Conservation (phyloP, 1,140 invertebrate genomes). For the Andricus grossulariae region DNA sequence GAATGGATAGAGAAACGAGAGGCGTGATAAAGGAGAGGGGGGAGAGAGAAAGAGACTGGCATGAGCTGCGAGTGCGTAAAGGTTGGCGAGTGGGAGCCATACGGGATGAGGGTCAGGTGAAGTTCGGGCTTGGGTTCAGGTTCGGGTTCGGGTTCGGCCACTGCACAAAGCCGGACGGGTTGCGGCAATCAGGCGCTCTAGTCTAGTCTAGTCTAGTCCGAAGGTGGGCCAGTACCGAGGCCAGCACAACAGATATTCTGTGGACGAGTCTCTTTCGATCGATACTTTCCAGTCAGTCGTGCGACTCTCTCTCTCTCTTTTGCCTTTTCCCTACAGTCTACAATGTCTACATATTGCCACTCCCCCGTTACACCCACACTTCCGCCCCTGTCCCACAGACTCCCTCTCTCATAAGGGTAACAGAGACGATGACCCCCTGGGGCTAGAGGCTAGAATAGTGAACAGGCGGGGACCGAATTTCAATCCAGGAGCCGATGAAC, state of each 20-base stretch:
- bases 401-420: neutral
- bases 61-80: slow-evolving; percentile 5
- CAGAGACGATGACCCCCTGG: neutral
- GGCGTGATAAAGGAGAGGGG: neutral
- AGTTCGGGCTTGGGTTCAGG: neutral
- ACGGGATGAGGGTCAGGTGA: neutral
- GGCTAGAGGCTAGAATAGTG: neutral
- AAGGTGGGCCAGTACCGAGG: neutral
- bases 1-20: neutral
- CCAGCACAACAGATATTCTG: neutral
- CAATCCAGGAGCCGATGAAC: neutral
- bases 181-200: slow-evolving; percentile 40
- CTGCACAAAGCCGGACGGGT: slow-evolving; percentile 51
- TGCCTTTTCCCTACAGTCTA: neutral
- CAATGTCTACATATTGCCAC: neutral
- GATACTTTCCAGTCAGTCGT: neutral
- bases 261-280: neutral
- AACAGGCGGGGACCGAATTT: neutral
- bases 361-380: neutral
- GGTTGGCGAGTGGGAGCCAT: neutral
- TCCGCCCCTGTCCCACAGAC: neutral
- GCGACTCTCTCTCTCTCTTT: neutral
- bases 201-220: neutral
- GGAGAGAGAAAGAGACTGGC: neutral
- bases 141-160: neutral